These are phyloP conservation scores for Lamprotornis superbus DNA, from an alignment of 2,113 vertebrate species.

Conservation along the genomic window DNA sequence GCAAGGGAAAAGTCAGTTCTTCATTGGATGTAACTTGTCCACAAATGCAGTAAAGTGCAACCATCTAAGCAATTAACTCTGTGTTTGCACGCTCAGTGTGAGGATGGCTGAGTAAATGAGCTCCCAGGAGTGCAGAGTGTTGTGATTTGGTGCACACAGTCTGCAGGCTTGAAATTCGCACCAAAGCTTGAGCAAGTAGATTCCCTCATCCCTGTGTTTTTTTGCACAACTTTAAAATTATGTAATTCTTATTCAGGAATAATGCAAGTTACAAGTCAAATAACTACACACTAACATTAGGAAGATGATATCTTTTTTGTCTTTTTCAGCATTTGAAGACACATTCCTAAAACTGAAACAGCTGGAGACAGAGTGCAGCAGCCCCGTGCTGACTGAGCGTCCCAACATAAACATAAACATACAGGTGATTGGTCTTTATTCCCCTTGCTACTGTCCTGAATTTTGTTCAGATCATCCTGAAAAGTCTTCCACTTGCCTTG, in stretches of 20 bases:
- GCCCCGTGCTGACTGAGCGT: not conserved
- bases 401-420: slow-evolving; percentile 80
- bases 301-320: not conserved
- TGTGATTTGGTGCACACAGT: not conserved
- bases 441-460: not conserved
- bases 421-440: slow-evolving; percentile 74
- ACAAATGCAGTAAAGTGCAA: not conserved
- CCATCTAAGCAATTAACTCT: not conserved
- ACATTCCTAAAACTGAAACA: slow-evolving; percentile 84
- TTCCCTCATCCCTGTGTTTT: not conserved
- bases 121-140: not conserved
- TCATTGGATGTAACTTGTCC: not conserved
- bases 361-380: slow-evolving; percentile 76
- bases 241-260: not conserved
- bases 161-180: not conserved
- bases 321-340: slow-evolving; percentile 68
- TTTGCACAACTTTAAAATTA: not conserved
- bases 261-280: not conserved
- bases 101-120: not conserved
- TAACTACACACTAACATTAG: not conserved
- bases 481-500: not conserved
- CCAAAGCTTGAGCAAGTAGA: not conserved
- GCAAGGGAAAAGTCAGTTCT: not conserved
- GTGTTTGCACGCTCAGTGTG: fast-evolving
- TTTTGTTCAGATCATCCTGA: not conserved